Evolutionary conservation across 2,113 vertebrate species (phyloP), one percentile per base, ranked within the genome.

Genomic region (Cheirogaleus medius): DNA sequence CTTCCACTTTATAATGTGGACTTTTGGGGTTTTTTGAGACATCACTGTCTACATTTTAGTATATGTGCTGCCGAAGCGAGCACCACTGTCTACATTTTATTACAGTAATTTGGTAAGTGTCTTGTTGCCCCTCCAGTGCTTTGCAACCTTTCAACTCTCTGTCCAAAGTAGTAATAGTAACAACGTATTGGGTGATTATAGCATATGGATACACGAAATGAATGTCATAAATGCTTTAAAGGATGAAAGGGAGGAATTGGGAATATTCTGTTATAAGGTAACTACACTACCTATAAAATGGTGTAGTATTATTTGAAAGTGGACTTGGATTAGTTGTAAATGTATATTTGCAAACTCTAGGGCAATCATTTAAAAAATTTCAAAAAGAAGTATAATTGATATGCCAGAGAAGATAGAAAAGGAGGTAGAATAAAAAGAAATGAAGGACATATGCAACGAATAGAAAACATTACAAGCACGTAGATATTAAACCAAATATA

Each of bases 101-200:
- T 82, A 71, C 5, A 94, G 73, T 84, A 78, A 93, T 71, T 78
- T 66, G 34, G 8, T 64, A 47, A 66, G 10, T 87, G 69, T 87
- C 27, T 49, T 87, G 1, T 76, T 90, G 27, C n/a, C 83, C 52
- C 37, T 85, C 27, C 27, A 64, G 27, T 66, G 39, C 25, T 66
- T 96, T 96, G 76, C 71, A 92, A n/a, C 37, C 63, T 90, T 83
- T 69, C 66, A 77, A 52, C 13, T 86, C 29, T 87, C n/a, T 78
- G 27, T 47, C 93, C 76, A 74, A 86, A 82, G 13, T 42, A 91
- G 56, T 76, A 73, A 37, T 52, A 76, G 56, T 90, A 82, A 80
- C 13, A 47, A 42, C 87, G 4, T 52, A 66, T 49, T 93, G 8
- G n/a, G 8, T 54, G 49, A n/a, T 34, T 32, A 49, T 52, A 82